Percentiles rank a stretch among this genome's conserved stretches.
phyloP scores from a whole-genome alignment of 2,888 invertebrate genomes.

The Microchrysa polita region DNA sequence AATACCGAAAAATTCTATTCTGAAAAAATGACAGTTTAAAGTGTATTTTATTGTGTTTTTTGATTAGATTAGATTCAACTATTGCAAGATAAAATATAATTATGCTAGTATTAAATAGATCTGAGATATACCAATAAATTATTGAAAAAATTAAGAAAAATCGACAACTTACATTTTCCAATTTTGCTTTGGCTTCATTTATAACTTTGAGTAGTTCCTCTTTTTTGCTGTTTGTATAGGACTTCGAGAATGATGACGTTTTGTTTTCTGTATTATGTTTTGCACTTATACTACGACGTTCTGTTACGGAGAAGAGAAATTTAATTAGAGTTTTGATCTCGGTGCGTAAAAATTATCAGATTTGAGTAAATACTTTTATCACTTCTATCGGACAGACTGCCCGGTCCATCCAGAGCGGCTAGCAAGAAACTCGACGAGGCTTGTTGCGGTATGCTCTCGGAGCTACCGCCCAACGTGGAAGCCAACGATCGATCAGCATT shows the following conservation, averaged over 20 bases:
- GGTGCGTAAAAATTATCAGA: neutral
- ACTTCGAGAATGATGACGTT: conserved; percentile 62
- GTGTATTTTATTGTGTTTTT: neutral
- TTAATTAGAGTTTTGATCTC: neutral
- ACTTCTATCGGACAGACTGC: conserved; percentile 60
- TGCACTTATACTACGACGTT: conserved; percentile 71
- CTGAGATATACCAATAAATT: too few species aligned
- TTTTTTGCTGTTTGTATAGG: conserved; percentile 64
- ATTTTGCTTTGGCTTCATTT: conserved; percentile 83
- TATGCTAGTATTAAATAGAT: too few species aligned
- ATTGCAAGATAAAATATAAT: neutral
- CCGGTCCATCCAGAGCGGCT: conserved; percentile 63
- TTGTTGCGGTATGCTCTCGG: conserved; percentile 67
- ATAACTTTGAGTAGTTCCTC: conserved; percentile 85
- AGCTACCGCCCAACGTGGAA: conserved; percentile 78
- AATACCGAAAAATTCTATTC: conserved; percentile 49
- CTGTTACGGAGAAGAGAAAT: neutral
- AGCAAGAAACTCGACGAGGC: conserved; percentile 61
- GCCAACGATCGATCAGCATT: conserved; percentile 75
- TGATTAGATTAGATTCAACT: neutral
- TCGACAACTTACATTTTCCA: conserved; percentile 81
- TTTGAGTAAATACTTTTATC: conserved; percentile 58
- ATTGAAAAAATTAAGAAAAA: too few species aligned
- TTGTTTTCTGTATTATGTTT: conserved; percentile 66
- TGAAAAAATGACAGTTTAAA: neutral